A percentile compares a stretch with the other conserved stretches of the same genome.
Conservation (phyloP, 2,888 invertebrate genomes). For the Punctoribates punctum region DNA sequence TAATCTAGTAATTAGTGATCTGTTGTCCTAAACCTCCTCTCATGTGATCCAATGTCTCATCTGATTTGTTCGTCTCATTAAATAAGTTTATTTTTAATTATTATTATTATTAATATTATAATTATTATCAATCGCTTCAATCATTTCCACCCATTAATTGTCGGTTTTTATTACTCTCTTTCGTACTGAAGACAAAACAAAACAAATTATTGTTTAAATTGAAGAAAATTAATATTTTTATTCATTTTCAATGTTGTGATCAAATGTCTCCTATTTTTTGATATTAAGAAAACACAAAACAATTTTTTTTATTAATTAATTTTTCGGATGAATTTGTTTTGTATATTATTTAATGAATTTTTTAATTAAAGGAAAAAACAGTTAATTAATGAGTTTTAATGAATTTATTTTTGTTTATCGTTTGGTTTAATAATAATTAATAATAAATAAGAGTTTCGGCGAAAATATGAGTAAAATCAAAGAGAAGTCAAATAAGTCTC, state of each 20-base stretch:
- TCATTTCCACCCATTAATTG: constrained; percentile 30
- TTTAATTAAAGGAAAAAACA: neutral
- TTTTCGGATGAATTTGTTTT: neutral
- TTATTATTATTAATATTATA: neutral
- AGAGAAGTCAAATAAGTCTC: neutral
- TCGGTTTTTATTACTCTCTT: neutral
- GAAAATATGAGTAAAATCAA: constrained; percentile 10
- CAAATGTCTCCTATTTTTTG: constrained; percentile 25
- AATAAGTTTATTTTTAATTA: neutral
- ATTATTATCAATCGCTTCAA: constrained; percentile 22
- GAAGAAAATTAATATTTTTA: neutral
- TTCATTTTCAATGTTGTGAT: constrained; percentile 13
- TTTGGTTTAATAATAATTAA: constrained; percentile 1
- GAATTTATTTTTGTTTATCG: neutral
- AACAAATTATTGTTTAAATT: neutral
- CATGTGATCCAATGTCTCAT: neutral
- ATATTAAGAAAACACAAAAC: neutral
- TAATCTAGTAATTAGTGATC: no score
- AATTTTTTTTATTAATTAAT: neutral
- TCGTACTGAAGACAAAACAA: neutral
- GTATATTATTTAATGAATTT: constrained; percentile 9
- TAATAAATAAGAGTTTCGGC: neutral
- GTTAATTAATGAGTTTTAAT: neutral
- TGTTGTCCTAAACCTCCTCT: neutral
- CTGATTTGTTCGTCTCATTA: no score